Percentiles rank a stretch among this genome's conserved stretches.
Evolutionary conservation across 37 sponge, comb jelly and placozoan species (phyloP).

Genomic region (Eunapius fragilis): DNA sequence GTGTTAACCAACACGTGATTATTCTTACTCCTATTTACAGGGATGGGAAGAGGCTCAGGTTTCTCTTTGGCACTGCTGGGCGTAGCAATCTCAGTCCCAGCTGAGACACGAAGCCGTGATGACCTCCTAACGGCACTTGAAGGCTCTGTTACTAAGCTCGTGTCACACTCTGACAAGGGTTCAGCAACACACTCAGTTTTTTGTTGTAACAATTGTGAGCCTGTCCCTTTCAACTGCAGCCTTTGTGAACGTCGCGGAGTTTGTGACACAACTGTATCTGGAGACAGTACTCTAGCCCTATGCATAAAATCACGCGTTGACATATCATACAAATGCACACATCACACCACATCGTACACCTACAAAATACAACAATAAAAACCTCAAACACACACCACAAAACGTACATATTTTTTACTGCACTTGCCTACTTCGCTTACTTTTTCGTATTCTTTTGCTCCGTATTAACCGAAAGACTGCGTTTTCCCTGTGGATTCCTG

Average conservation of each 20-base stretch:
- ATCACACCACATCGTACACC: not conserved
- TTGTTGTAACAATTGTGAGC: not conserved
- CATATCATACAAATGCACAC: not conserved
- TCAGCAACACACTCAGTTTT: not conserved
- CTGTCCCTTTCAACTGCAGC: not conserved
- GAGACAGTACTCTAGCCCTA: not conserved
- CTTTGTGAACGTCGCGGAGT: not conserved
- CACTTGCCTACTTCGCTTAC: not conserved
- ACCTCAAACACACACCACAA: not conserved
- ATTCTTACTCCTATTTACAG: not conserved
- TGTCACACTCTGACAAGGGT: not conserved
- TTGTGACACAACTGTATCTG: not conserved
- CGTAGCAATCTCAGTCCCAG: not conserved
- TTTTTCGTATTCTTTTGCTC: not conserved
- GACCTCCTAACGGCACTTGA: not conserved
- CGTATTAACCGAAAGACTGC: not conserved
- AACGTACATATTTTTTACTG: not conserved
- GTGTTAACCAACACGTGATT: not conserved
- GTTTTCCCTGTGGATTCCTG: not conserved
- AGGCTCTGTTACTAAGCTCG: not conserved
- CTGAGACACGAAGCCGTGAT: not conserved
- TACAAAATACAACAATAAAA: not conserved
- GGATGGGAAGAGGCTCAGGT: not conserved
- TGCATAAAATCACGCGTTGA: not conserved
- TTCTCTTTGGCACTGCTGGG: not conserved